Conservation (phyloP, 2,888 invertebrate genomes). For the Nemotelus pantherinus region DNA sequence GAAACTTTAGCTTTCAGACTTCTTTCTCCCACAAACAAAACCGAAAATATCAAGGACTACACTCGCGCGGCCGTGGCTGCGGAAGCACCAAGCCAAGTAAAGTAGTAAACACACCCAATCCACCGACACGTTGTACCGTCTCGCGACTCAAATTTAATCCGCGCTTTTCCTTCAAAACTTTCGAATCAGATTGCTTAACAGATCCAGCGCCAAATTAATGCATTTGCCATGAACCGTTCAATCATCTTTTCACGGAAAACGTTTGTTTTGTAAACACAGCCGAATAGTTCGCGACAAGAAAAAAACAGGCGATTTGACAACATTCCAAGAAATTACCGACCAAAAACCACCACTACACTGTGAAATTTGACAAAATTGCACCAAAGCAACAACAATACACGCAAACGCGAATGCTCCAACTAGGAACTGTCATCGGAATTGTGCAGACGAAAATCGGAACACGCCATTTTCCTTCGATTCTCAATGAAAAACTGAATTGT, state of each 20-base stretch:
- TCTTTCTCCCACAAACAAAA: too few species aligned
- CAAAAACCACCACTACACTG: neutral
- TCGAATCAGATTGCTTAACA: conserved; percentile 3
- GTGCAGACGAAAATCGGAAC: neutral
- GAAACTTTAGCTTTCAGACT: too few species aligned
- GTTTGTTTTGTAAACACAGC: conserved; percentile 28
- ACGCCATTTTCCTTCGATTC: conserved; percentile 7
- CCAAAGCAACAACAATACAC: neutral
- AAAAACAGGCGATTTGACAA: neutral
- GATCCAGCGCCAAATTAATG: neutral
- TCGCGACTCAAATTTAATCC: neutral
- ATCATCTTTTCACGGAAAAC: neutral
- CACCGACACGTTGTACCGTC: conserved; percentile 13
- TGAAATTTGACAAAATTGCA: neutral
- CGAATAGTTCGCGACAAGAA: neutral
- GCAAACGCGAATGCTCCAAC: neutral
- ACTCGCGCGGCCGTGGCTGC: too few species aligned
- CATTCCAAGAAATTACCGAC: conserved; percentile 4
- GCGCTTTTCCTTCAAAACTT: neutral
- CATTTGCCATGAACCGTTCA: neutral
- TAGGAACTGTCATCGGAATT: neutral
- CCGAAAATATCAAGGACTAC: too few species aligned
- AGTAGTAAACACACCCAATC: conserved; percentile 14
- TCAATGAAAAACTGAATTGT: conserved; percentile 1
- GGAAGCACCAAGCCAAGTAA: too few species aligned